phyloP scores from a whole-genome alignment of 2,888 invertebrate species.

The Ischnus inquisitorius region DNA sequence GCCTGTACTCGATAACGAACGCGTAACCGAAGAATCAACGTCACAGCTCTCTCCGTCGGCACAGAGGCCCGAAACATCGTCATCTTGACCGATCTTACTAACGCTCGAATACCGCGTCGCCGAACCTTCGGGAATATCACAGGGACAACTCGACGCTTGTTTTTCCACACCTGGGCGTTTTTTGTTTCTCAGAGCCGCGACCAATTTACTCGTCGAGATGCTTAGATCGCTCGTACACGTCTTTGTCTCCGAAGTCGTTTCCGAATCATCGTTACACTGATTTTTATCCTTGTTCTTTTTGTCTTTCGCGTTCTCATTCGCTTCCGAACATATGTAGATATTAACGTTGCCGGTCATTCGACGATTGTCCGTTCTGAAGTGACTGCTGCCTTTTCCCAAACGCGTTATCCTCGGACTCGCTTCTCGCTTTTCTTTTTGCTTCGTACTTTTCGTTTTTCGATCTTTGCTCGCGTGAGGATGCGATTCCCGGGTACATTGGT shows the following conservation, averaged over 20 bases:
- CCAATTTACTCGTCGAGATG: constrained; percentile 72
- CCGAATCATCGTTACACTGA: constrained; percentile 57
- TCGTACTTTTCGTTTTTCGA: constrained; percentile 18
- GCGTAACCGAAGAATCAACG: constrained; percentile 24
- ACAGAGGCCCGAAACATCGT: constrained; percentile 27
- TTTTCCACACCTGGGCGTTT: constrained; percentile 57
- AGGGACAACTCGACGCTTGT: constrained; percentile 45
- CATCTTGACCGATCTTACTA: constrained; percentile 23
- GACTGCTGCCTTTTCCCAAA: constrained; percentile 35
- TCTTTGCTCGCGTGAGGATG: constrained; percentile 20
- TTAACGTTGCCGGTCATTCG: constrained; percentile 80
- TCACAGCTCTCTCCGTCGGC: constrained; percentile 16
- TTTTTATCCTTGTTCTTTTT: constrained; percentile 58
- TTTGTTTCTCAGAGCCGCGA: constrained; percentile 66
- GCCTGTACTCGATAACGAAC: constrained; percentile 31
- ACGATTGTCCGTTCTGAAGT: constrained; percentile 75
- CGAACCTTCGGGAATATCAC: constrained; percentile 48
- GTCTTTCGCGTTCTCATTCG: constrained; percentile 69
- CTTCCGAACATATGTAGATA: constrained; percentile 81
- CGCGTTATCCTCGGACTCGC: constrained; percentile 14
- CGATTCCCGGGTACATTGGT: constrained; percentile 31
- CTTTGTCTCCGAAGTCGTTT: constrained; percentile 69
- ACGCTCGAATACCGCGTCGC: background rate
- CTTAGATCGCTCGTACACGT: constrained; percentile 67
- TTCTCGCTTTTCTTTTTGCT: constrained; percentile 39